Conservation (phyloP, 1,140 invertebrate genomes). For the Pararge aegeria region DNA sequence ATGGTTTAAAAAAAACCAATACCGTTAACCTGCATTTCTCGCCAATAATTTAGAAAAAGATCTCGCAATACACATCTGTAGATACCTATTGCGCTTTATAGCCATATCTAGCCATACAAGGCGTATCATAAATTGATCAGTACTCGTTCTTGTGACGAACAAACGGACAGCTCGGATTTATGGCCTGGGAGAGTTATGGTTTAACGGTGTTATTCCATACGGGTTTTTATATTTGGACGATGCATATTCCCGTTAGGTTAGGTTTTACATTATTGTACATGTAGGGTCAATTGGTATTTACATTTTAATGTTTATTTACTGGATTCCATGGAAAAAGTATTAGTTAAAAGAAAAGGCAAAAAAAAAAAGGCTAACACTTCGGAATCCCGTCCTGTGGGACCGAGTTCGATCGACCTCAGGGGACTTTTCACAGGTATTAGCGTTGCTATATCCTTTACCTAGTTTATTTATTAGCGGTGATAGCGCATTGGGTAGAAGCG, state of each 20-base stretch:
- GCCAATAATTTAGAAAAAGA: conserved; percentile 13
- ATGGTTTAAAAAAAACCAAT: too few species aligned
- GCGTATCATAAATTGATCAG: conserved; percentile 64
- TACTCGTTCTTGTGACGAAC: conserved; percentile 59
- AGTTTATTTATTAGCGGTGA: too few species aligned
- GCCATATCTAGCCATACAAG: conserved; percentile 50
- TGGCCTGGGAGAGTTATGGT: conserved; percentile 49
- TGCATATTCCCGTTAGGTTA: conserved; percentile 12
- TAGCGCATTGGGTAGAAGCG: too few species aligned
- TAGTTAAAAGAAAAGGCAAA: too few species aligned
- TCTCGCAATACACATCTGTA: conserved; percentile 10
- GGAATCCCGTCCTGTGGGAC: too few species aligned
- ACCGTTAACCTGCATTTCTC: conserved; percentile 7
- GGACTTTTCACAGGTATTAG: too few species aligned
- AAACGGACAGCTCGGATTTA: conserved; percentile 54
- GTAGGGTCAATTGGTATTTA: too few species aligned
- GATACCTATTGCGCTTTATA: conserved; percentile 23
- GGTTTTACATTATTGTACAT: background rate
- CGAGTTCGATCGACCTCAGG: too few species aligned
- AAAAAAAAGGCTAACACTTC: too few species aligned
- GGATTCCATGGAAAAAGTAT: too few species aligned
- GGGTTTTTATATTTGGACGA: conserved; percentile 42
- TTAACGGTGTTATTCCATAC: conserved; percentile 49
- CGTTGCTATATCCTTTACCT: too few species aligned
- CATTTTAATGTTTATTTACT: too few species aligned